A percentile compares a stretch with the other conserved stretches of the same genome.
phyloP scores from a whole-genome alignment of 1,140 invertebrate genomes.

The Leptopilina clavipes region DNA sequence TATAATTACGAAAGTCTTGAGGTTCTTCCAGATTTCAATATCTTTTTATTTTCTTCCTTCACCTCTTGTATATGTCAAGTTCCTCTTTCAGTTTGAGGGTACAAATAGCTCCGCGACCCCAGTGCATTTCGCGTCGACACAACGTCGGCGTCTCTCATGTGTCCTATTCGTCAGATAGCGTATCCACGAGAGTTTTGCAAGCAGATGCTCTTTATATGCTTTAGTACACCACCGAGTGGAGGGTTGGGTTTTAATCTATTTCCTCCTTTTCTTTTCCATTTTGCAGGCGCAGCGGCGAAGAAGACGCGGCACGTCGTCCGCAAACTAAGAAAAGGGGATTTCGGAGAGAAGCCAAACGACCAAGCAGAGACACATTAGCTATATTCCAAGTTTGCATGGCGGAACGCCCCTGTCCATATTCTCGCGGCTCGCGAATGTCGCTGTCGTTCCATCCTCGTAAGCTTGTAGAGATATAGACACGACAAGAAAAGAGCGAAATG shows the following conservation, averaged over 20 bases:
- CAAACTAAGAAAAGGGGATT: constrained; percentile 50
- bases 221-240: constrained; percentile 43
- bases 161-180: constrained; percentile 51
- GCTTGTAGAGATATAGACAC: constrained; percentile 54
- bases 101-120: constrained; percentile 60
- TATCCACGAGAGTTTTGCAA: constrained; percentile 44
- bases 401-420: constrained; percentile 67
- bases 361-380: constrained; percentile 64
- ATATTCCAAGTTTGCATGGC: constrained; percentile 72
- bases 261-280: constrained; percentile 56
- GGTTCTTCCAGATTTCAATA: background rate
- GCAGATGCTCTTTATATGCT: constrained; percentile 56
- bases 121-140: constrained; percentile 53
- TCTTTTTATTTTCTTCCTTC: constrained; percentile 31
- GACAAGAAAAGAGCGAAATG: constrained; percentile 26
- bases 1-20: constrained; percentile 59
- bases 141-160: constrained; percentile 63
- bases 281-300: constrained; percentile 33
- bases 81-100: constrained; percentile 51
- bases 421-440: constrained; percentile 46
- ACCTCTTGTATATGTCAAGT: constrained; percentile 29
- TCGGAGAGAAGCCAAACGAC: constrained; percentile 51
- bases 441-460: constrained; percentile 31
- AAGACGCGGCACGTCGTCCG: constrained; percentile 40
- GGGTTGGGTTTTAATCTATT: constrained; percentile 61